Percentiles rank a stretch among this genome's conserved stretches.
phyloP scores from a whole-genome alignment of 2,888 invertebrate genomes.

The Perizoma affinitatum region DNA sequence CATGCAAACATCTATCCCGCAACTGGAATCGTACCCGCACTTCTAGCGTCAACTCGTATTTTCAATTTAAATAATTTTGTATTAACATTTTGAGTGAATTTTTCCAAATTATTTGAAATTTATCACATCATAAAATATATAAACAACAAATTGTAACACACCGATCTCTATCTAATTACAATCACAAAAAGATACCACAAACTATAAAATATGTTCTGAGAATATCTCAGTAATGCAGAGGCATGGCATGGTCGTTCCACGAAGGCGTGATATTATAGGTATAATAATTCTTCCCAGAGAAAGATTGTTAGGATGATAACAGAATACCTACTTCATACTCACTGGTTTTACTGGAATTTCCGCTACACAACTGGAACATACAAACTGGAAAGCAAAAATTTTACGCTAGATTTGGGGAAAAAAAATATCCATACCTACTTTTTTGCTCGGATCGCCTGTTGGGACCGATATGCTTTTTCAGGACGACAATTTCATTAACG shows the following conservation, averaged over 20 bases:
- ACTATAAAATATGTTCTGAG: slow-evolving; percentile 40
- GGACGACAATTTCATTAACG: too few relatives aligned
- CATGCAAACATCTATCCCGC: too few relatives aligned
- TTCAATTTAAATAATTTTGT: too few relatives aligned
- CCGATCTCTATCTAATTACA: slow-evolving; percentile 39
- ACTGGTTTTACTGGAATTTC: slow-evolving; percentile 43
- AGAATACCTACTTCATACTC: slow-evolving; percentile 40
- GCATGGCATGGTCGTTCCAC: slow-evolving; percentile 43
- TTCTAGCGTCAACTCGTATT: too few relatives aligned
- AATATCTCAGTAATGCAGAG: slow-evolving; percentile 34
- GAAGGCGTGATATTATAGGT: slow-evolving; percentile 51
- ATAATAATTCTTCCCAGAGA: slow-evolving; percentile 51
- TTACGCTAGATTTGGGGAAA: neutral
- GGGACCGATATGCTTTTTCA: too few relatives aligned
- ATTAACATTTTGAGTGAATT: too few relatives aligned
- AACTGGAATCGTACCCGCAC: too few relatives aligned
- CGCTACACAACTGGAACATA: neutral
- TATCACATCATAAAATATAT: slow-evolving; percentile 4
- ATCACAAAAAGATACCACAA: slow-evolving; percentile 37
- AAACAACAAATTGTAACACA: slow-evolving; percentile 27
- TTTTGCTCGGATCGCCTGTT: too few relatives aligned
- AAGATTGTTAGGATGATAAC: slow-evolving; percentile 44
- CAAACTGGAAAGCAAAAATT: neutral
- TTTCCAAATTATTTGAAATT: too few relatives aligned
- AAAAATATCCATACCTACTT: too few relatives aligned